Evolutionary conservation across 2,797 vertebrate species (phyloP).

Genomic region (Menidia menidia): DNA sequence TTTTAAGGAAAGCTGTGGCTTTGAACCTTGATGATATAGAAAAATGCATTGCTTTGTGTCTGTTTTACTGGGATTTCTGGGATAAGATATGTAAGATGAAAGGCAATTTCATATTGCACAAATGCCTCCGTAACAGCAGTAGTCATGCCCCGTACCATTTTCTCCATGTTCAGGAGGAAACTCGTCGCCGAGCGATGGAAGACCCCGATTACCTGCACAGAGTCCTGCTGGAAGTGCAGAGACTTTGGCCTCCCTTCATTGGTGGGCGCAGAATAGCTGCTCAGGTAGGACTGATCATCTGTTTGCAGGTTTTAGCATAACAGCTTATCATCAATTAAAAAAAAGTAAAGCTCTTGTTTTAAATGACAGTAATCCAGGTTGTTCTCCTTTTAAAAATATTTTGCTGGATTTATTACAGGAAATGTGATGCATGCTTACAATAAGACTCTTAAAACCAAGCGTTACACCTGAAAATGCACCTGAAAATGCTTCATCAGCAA

Average conservation of each 20-base stretch:
- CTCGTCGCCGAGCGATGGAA: constrained; percentile 27
- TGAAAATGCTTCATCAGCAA: no score
- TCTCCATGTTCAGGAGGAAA: constrained; percentile 31
- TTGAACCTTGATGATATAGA: neutral
- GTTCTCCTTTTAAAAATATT: no score
- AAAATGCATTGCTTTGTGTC: neutral
- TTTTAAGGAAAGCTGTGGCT: neutral
- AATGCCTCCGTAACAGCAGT: neutral
- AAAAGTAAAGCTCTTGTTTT: no score
- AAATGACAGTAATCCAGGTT: no score
- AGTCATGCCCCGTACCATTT: neutral
- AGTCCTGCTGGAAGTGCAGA: constrained; percentile 74
- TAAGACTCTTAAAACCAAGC: no score
- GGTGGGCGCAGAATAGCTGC: constrained; percentile 71
- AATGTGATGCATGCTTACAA: no score
- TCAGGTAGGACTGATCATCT: constrained; percentile 52
- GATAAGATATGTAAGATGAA: neutral
- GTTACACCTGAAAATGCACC: no score
- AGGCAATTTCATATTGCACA: no score
- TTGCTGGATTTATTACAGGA: no score
- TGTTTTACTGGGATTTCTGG: neutral
- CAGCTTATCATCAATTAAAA: neutral
- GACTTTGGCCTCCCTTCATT: constrained; percentile 77
- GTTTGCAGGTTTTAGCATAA: neutral
- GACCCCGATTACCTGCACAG: constrained; percentile 60